Evolutionary conservation across 2,888 invertebrate species (phyloP), one percentile per base, ranked within the genome.

Genomic region (Amaurobius ferox): DNA sequence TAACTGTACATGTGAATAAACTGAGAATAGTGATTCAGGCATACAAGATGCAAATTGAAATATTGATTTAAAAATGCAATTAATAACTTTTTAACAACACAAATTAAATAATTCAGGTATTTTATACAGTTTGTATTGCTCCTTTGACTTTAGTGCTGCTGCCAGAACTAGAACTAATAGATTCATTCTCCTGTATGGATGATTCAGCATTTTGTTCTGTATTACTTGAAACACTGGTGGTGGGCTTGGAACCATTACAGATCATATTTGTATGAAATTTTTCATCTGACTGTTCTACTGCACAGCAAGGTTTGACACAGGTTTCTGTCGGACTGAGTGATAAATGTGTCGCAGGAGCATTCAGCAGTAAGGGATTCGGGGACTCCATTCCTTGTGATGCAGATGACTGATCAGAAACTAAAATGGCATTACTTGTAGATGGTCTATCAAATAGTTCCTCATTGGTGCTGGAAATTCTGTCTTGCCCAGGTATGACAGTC

Each of bases 41-140:
- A n/a, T n/a, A n/a, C n/a, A n/a, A n/a, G n/a, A n/a, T n/a, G 44
- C 26, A 9, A 29, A 48, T 29, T 48, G 35, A 29, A 39, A 7
- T 19, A 30, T 23, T 62, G 3, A 29, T 64, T 23, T 40, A 39
- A 71, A 28, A 39, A 32, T n/a, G 1, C 29, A 44, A 30, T n/a
- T 16, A 28, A n/a, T n/a, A n/a, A n/a, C n/a, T n/a, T 35, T n/a
- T 11, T 29, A 40, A 30, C 40, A 44, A 48, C 26, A 29, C 16
- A 71, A 29, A 71, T 11, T 39, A 48, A 61, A 48, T 55, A 16
- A 44, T 48, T n/a, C 23, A 29, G 32, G 55, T 40, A 26, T 16
- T 67, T 81, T 71, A 87, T 23, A 87, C 79, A 48, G 87, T 87
- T 48, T 87, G 87, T 16, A 87, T 87, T n/a, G 87, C 87, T 61